Evolutionary conservation across 2,797 vertebrate genomes (phyloP), one percentile per base, ranked within the genome.

Genomic region (Intellagama lesueurii): DNA sequence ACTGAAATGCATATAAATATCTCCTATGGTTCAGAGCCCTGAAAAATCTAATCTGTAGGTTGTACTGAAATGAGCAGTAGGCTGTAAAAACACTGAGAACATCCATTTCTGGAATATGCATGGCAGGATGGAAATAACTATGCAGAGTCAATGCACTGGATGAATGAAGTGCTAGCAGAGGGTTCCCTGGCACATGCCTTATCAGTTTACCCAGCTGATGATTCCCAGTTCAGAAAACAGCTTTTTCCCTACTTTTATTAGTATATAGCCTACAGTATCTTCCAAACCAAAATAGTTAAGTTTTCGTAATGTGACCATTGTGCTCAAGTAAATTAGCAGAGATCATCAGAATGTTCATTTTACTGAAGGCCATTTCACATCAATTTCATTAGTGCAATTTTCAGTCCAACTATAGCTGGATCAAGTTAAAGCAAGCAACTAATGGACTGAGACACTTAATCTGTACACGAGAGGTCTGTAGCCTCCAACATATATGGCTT

Each of bases 371-470:
- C 88, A 90, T 95, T 95, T 94, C 83, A 89, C 89, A 93, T 94
- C 90, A 89, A 87, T 91, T 89, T 95, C 93, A 94, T 96, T 95
- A 95, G 89, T 90, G 86, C 89, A 94, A 93, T 92, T 93, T 90
- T 94, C 93, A 91, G 75, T 94, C 52, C 86, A 92, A 88, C 91
- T 94, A 94, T 93, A 93, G 91, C 84, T 87, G 87, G 85, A 76
- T 94, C 93, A 95, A 84, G 89, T 84, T 94, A 88, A 95, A 94
- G 82, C 87, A 88, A 93, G 83, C 89, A 95, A 91, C 90, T 95
- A 96, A 96, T 93, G 91, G 91, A 88, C 91, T 92, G 93, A 93
- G 94, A 93, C 90, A 81, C 73, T 91, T 86, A 47, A 35, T 82
- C 91, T 93, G 88, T 3, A 28, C 19, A 52, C 69, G 80, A 86